Evolutionary conservation across 23 tunicate species (phyloP).

Genomic region (Aplidium turbinatum): DNA sequence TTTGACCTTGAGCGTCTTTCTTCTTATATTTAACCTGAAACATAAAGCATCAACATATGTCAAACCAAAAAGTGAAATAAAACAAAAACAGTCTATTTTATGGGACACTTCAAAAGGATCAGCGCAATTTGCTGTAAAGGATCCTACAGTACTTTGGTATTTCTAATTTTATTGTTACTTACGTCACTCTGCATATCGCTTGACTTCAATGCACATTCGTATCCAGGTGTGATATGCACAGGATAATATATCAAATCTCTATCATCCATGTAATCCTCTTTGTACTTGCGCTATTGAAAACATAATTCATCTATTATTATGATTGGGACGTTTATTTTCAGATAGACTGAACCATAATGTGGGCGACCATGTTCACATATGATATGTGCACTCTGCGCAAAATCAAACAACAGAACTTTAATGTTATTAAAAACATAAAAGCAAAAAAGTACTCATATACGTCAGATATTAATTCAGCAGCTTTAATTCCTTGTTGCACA

Average conservation of each 20-base stretch:
- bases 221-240: conserved; percentile 92
- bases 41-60: neutral
- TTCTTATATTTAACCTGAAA: conserved; percentile 62
- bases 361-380: no score
- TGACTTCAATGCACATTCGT: conserved; percentile 89
- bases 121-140: no score
- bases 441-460: conserved; percentile 9
- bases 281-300: conserved; percentile 64
- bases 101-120: no score
- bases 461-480: conserved; percentile 76
- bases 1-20: conserved; percentile 39
- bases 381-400: no score
- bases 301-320: no score
- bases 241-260: conserved; percentile 82
- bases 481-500: conserved; percentile 86
- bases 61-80: neutral
- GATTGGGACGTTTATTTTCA: no score
- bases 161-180: conserved; percentile 14
- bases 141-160: no score
- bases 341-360: no score
- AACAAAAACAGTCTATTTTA: no score
- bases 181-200: conserved; percentile 77
- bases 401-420: no score
- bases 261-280: conserved; percentile 89
- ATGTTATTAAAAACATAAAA: neutral